Base-by-base conservation (phyloP, 2,113 vertebrate genomes). In the Oreochromis spilurus region DNA sequence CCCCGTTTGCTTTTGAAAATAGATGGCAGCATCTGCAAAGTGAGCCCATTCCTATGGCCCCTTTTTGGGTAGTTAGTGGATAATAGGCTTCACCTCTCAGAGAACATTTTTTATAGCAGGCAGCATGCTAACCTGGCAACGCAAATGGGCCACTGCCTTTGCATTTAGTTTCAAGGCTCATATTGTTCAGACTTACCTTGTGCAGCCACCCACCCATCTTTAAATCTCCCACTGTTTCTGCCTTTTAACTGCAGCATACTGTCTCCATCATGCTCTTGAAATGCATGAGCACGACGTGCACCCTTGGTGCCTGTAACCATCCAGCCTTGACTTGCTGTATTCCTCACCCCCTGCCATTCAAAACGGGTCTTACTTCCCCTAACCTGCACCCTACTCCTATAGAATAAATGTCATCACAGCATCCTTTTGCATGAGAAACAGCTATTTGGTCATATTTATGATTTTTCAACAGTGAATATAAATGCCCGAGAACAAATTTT, bases 31-130 rank as follows among this genome's bases (percentile, higher is more conserved):
- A 93, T 93, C 90, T 92, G 90, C 58, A 84, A 94, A 91, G 89
- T 85, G 90, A 93, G 89, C 85, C 82, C 43, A 40, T 60, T 87
- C 67, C 54, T 36, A 54, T 92, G 87, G 83, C 84, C 94, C 88
- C 88, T 87, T 88, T 92, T 91, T 83, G 65, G 79, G 84, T 92
- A 89, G 90, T 90, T 93, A 86, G 90, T 92, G 82, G 93, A 92
- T 94, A 95, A 95, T 96, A 93, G 93, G 86, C 83, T 90, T 93
- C 88, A 86, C 79, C 89, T 89, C 80, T 80, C 87, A 82, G 79
- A 80, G 89, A 92, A 83, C 89, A 87, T 89, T 91, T 92, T 82
- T 82, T 87, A 82, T 85, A 86, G 82, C 85, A 60, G 65, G 52
- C 55, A 84, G 84, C 50, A 24, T 11, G 38, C 58, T 50, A 81